Conservation (phyloP, 2,888 invertebrate species). For the Globia sparganii region DNA sequence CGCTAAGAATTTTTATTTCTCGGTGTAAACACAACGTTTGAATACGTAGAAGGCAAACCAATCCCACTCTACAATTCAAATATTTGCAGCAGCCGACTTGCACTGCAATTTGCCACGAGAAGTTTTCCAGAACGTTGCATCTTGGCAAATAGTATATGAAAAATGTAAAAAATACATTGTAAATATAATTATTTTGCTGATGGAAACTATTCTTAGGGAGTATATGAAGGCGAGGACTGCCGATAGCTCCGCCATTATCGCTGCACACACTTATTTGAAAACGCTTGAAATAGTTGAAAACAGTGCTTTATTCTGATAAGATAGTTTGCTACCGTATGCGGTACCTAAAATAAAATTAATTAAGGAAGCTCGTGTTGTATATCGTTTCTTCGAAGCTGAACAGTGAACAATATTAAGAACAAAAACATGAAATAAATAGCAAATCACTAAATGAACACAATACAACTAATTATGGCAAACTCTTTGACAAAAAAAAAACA, state of each 20-base stretch:
- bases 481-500: not conserved
- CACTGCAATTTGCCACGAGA: conserved; percentile 82
- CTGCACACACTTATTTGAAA: conserved; percentile 29
- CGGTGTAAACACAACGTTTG: conserved; percentile 83
- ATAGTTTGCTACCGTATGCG: conserved; percentile 21
- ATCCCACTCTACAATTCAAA: conserved; percentile 89
- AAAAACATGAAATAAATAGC: not conserved
- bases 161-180: conserved; percentile 65
- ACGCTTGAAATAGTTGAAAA: conserved; percentile 38
- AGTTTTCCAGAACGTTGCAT: conserved; percentile 72
- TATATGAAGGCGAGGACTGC: conserved; percentile 21
- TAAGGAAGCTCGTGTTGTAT: conserved; percentile 1
- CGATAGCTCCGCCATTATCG: conserved; percentile 22
- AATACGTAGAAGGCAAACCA: conserved; percentile 87
- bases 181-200: conserved; percentile 70
- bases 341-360: conserved; percentile 14
- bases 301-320: conserved; percentile 26
- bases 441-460: not conserved
- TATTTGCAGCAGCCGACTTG: conserved; percentile 86
- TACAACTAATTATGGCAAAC: not conserved
- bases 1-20: conserved; percentile 83
- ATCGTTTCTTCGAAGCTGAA: not conserved
- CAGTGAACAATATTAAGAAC: not conserved
- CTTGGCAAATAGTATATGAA: conserved; percentile 68
- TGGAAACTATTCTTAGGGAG: conserved; percentile 42